Percentiles rank a stretch among this genome's conserved stretches.
Evolutionary conservation across 1,140 invertebrate genomes (phyloP).

Genomic region (Eulimnadia texana): DNA sequence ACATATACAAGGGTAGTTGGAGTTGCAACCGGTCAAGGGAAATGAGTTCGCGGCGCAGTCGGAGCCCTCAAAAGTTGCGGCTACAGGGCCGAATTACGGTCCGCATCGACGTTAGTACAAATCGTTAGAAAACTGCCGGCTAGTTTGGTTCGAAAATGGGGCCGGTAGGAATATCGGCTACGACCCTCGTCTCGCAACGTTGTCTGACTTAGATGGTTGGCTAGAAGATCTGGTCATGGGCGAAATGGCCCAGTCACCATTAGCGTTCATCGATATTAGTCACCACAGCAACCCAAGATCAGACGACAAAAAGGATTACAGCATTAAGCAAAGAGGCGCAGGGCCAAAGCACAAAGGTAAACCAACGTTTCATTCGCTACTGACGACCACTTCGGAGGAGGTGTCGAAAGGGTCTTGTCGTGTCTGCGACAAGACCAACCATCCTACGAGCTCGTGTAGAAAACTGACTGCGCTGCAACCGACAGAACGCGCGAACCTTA

Average conservation of each 20-base stretch:
- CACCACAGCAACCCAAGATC: neutral
- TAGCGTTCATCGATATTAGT: neutral
- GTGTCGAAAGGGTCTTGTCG: no score
- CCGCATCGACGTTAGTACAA: conserved; percentile 1
- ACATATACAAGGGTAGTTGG: neutral
- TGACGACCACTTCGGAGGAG: no score
- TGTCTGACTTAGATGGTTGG: conserved; percentile 1
- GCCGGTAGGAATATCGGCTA: neutral
- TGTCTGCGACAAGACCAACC: neutral
- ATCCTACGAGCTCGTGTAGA: neutral
- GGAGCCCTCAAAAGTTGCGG: neutral
- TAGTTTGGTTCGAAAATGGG: neutral
- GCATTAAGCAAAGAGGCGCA: no score
- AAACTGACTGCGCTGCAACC: neutral
- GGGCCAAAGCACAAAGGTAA: no score
- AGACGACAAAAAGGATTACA: neutral
- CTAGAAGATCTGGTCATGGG: neutral
- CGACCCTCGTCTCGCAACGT: neutral
- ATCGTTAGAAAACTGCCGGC: neutral
- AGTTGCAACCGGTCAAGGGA: neutral
- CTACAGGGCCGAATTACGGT: neutral
- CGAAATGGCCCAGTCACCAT: neutral
- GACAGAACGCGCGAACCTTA: neutral
- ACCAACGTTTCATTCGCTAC: no score
- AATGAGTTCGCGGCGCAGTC: neutral